Base-by-base conservation (phyloP, 2,888 invertebrate genomes). In the Escarpia spicata region DNA sequence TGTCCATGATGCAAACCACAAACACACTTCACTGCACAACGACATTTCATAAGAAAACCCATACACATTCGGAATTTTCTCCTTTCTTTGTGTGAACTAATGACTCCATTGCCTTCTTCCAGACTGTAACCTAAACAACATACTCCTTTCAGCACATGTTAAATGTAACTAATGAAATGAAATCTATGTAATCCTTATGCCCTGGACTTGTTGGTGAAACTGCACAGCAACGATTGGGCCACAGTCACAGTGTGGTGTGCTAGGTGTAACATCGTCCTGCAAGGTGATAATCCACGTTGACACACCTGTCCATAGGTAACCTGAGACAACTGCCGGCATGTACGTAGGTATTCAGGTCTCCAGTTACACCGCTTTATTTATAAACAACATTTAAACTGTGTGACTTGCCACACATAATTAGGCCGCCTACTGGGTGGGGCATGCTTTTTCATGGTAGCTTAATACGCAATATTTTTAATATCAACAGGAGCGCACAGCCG, bases 261-360 rank as follows among this genome's bases (percentile, higher is more conserved):
- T 75, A n/a, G 75, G 19, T 75, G 75, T 75, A 26, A n/a, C n/a
- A 75, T 75, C 75, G n/a, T 75, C n/a, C 26, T 26, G 19, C 75
- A 75, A 26, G 75, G 19, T 26, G 75, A 75, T 75, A 75, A 75
- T 75, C 75, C 75, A 75, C 26, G 75, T 75, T 52, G 52, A 52
- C 75, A 75, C 75, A 75, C 75, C 26, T 75, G 75, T 75, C 75
- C n/a, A 75, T 26, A 75, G 75, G 75, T 75, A 75, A 75, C 75
- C 75, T n/a, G 75, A 75, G 75, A 15, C 75, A 2, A 75, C 75
- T 75, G 75, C 75, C n/a, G 3, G 75, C 75, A 75, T n/a, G 75
- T 19, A 75, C 26, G 75, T 19, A 52, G 19, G 75, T 75, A 26
- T 26, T 75, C 75, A 75, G 75, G 75, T 75, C 6, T 75, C 75